Percentiles rank a stretch among this genome's conserved stretches.
Conservation (phyloP, 2,113 vertebrate species). For the Protobothrops flavoviridis region DNA sequence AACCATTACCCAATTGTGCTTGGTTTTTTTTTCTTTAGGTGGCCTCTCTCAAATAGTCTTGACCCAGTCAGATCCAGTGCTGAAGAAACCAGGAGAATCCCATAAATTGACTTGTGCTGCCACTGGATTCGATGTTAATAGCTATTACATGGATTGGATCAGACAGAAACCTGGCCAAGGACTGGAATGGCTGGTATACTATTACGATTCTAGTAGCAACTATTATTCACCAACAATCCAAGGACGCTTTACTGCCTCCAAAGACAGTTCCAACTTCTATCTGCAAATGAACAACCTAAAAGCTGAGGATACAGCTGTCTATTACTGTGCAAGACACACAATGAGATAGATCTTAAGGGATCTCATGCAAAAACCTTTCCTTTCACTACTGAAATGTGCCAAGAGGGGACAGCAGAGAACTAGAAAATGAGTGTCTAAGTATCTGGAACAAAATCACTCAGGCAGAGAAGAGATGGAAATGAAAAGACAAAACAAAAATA, state of each 20-base stretch:
- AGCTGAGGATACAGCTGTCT: not conserved
- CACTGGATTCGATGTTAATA: constrained; percentile 29
- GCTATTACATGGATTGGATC: rapidly evolving
- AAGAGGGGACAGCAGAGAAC: rapidly evolving
- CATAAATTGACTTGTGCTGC: constrained; percentile 25
- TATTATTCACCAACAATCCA: not conserved
- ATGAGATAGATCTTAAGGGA: not conserved
- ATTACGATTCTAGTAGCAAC: too few relatives aligned
- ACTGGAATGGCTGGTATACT: not conserved
- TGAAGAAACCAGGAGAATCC: constrained; percentile 14
- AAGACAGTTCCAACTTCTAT: not conserved
- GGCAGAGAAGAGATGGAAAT: not conserved
- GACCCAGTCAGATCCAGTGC: not conserved
- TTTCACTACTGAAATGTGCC: not conserved
- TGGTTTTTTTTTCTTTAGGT: not conserved
- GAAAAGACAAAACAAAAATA: not conserved
- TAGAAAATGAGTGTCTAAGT: not conserved
- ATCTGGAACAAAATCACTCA: not conserved
- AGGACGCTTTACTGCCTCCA: not conserved
- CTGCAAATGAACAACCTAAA: not conserved
- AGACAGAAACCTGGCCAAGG: not conserved
- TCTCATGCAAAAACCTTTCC: not conserved
- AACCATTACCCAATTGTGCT: not conserved
- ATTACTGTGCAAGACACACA: not conserved
- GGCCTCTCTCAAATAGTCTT: not conserved